A percentile compares a stretch with the other conserved stretches of the same genome.
phyloP scores from a whole-genome alignment of 2,888 invertebrate species.

The Luperina testacea region DNA sequence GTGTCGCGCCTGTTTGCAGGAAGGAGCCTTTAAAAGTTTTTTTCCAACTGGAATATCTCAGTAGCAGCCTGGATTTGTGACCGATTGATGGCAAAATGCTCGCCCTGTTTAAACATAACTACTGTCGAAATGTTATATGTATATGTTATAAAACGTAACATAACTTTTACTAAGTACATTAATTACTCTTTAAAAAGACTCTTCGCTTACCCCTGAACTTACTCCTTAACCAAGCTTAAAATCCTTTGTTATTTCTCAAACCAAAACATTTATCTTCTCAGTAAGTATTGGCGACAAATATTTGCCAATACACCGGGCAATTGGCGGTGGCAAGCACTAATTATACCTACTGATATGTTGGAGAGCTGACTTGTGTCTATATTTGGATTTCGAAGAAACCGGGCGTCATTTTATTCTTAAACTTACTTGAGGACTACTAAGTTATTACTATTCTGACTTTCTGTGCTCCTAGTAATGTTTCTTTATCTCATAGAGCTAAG shows the following conservation, averaged over 20 bases:
- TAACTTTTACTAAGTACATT: not conserved
- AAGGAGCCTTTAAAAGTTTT: no score
- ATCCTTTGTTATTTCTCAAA: slow-evolving; percentile 47
- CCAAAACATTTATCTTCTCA: slow-evolving; percentile 9
- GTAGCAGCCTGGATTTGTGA: no score
- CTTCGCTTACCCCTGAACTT: slow-evolving; percentile 16
- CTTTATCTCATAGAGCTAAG: not conserved
- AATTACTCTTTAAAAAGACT: not conserved
- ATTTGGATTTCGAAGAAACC: slow-evolving; percentile 34
- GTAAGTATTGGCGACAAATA: slow-evolving; percentile 64
- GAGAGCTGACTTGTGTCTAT: slow-evolving; percentile 33
- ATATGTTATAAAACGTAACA: not conserved
- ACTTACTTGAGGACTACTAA: not conserved
- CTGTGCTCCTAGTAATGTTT: not conserved
- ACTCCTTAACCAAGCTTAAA: not conserved
- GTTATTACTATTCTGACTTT: not conserved
- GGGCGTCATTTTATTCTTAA: slow-evolving; percentile 25
- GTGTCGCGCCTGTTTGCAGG: no score
- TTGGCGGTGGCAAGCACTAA: slow-evolving; percentile 64
- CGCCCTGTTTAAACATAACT: no score
- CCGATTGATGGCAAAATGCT: no score
- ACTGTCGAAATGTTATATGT: no score
- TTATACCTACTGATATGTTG: slow-evolving; percentile 49
- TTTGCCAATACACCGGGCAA: slow-evolving; percentile 65
- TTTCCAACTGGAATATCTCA: no score